Base-by-base conservation (phyloP, 1,140 invertebrate species). In the Rhagoletis zephyria region DNA sequence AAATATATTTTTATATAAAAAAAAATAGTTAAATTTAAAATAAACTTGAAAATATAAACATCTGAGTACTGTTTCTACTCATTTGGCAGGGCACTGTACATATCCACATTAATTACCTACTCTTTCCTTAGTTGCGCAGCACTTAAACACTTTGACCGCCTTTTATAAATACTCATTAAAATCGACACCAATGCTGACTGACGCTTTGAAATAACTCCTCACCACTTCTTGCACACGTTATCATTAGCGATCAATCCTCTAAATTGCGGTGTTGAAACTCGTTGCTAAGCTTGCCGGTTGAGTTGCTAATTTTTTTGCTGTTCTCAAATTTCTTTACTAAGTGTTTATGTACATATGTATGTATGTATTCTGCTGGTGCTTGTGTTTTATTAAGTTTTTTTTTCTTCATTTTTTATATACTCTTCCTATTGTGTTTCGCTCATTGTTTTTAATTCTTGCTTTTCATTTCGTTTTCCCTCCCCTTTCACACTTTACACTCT, bases 141-240 rank as follows among this genome's bases (percentile, higher is more conserved):
- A 16, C 67, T 42, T 81, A 81, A 81, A 42, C n/a, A 81, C 74
- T 81, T 51, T 81, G 74, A 81, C 70, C 70, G 70, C 70, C 48
- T 77, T 77, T 77, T 77, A 51, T 51, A 48, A 77, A 40, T 48
- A 56, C 45, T 48, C 74, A 81, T 81, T 81, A 56, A 81, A 56
- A 81, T 81, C 74, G 74, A 81, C 74, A 81, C 74, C 16, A 81
- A 81, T 81, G 19, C 74, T 56, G 42, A n/a, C 74, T 56, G 74
- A 56, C 74, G 48, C 45, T 19, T 7, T 7, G 74, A 14, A 30
- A 16, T 60, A 10, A 42, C 59, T 42, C 12, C 59, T 40, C n/a
- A 7, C 30, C 9, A 56, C 30, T 59, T 86, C 85, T 51, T 86
- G 61, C 59, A n/a, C 85, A 10, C 74, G 19, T 81, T 81, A 48